Evolutionary conservation across 2,797 vertebrate species (phyloP).

Genomic region (Parotocinclus haroldoi): DNA sequence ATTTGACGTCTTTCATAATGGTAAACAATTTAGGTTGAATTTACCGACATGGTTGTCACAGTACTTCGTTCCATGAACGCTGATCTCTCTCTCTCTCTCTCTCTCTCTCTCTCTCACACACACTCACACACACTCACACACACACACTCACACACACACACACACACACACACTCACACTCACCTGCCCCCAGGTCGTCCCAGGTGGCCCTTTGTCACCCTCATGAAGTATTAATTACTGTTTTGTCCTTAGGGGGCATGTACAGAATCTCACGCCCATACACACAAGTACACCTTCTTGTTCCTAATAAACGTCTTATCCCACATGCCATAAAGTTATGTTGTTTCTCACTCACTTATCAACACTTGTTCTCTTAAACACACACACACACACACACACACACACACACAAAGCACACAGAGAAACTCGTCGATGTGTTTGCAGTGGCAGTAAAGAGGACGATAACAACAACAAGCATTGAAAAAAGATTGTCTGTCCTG

Average conservation of each 20-base stretch:
- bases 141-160: slow-evolving; percentile 17
- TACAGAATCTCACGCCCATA: neutral
- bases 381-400: slow-evolving; percentile 18
- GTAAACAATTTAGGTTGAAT: neutral
- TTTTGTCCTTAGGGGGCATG: slow-evolving; percentile 22
- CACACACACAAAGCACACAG: slow-evolving; percentile 2
- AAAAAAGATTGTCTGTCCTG: slow-evolving; percentile 58
- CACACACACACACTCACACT: slow-evolving; percentile 35
- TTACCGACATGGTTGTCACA: neutral
- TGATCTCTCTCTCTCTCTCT: neutral
- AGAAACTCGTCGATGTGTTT: slow-evolving; percentile 33
- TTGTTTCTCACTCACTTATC: slow-evolving; percentile 1
- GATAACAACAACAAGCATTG: slow-evolving; percentile 41
- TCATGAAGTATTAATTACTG: slow-evolving; percentile 56
- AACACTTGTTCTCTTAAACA: slow-evolving; percentile 11
- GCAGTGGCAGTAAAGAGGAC: slow-evolving; percentile 6
- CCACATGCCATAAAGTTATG: neutral
- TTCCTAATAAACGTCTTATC: no score
- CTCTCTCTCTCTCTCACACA: slow-evolving; percentile 5
- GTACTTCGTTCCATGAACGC: neutral
- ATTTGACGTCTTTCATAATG: no score
- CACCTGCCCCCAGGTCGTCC: slow-evolving; percentile 55
- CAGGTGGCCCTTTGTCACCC: slow-evolving; percentile 58
- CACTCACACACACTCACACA: slow-evolving; percentile 34
- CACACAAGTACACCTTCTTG: neutral